Evolutionary conservation across 2,797 vertebrate genomes (phyloP), one percentile per base, ranked within the genome.

Genomic region (Pogonophryne albipinna): DNA sequence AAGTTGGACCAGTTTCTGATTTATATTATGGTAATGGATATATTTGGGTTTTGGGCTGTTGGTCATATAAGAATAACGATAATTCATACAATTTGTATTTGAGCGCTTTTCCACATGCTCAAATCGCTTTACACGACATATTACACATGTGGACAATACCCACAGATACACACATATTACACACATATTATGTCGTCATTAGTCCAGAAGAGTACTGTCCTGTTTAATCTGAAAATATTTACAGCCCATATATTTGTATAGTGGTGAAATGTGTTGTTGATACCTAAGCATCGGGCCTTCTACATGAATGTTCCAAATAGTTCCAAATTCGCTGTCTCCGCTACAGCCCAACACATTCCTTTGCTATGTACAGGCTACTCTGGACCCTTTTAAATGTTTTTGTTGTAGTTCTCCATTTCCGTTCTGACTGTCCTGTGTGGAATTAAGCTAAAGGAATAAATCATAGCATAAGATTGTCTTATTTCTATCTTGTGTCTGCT

Each of bases 391-490:
- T 38, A 34, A 50, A 66, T 59, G 19, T 2, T 44, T 58, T 34
- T 38, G 41, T 52, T 50, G 44, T n/a, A 16, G 14, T 50, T 62
- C 14, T 55, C 1, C 10, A 38, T 60, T 66, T 17, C 47, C 50
- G 63, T 10, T 53, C n/a, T 51, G 27, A 3, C 27, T 66, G 41
- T 16, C 12, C 42, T 11, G n/a, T 31, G 20, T 59, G n/a, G 52
- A 67, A 42, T 52, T 20, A 66, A 59, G n/a, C 61, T 41, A 34
- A 60, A 57, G 59, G 2, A 63, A 27, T 27, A 50, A 16, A 61
- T n/a, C 20, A 17, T 2, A 65, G 16, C n/a, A 19, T 59, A 42
- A 60, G 0, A 9, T 68, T 38, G 34, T 38, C 34, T 38, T 38
- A 7, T 38, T 38, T 38, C 34, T 38, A 38, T 9, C 34, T 38